Evolutionary conservation across 64 coral and sea anemone species (phyloP).

Genomic region (Pocillopora verrucosa): DNA sequence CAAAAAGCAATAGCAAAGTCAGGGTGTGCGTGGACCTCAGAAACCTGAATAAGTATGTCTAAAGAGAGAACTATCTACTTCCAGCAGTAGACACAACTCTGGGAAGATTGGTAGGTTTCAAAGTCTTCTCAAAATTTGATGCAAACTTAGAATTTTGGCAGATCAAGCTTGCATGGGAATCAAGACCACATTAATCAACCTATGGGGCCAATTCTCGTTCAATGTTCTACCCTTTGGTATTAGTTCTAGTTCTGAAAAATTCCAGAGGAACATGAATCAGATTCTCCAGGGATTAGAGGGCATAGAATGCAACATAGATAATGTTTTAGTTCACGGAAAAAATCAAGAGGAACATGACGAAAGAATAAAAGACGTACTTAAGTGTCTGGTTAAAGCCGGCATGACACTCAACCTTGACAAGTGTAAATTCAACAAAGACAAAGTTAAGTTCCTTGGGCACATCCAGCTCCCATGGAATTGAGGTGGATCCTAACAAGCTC

Average conservation of each 20-base stretch:
- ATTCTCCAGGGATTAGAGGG: conserved; percentile 32
- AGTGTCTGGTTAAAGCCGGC: neutral
- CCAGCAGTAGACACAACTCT: conserved; percentile 38
- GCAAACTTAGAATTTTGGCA: conserved; percentile 31
- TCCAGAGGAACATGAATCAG: conserved; percentile 26
- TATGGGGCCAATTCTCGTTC: too few relatives aligned
- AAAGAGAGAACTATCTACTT: conserved; percentile 23
- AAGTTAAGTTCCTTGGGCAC: conserved; percentile 44
- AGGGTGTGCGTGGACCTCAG: conserved; percentile 7
- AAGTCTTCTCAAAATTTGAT: conserved; percentile 24
- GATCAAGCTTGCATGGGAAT: conserved; percentile 32
- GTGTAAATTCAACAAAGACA: conserved; percentile 9
- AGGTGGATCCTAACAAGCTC: conserved; percentile 44
- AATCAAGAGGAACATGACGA: conserved; percentile 5
- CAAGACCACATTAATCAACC: neutral
- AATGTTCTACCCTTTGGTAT: too few relatives aligned
- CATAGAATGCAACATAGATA: conserved; percentile 38
- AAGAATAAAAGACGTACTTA: neutral
- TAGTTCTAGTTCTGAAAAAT: conserved; percentile 4
- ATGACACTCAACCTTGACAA: conserved; percentile 27
- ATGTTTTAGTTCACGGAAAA: conserved; percentile 10
- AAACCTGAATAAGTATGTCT: conserved; percentile 3
- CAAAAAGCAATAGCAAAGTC: conserved; percentile 23
- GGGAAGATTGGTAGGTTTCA: neutral
- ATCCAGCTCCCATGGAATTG: conserved; percentile 29